These are phyloP conservation scores for Plotosus lineatus DNA, from an alignment of 2,113 vertebrate species.

Conservation along the genomic window DNA sequence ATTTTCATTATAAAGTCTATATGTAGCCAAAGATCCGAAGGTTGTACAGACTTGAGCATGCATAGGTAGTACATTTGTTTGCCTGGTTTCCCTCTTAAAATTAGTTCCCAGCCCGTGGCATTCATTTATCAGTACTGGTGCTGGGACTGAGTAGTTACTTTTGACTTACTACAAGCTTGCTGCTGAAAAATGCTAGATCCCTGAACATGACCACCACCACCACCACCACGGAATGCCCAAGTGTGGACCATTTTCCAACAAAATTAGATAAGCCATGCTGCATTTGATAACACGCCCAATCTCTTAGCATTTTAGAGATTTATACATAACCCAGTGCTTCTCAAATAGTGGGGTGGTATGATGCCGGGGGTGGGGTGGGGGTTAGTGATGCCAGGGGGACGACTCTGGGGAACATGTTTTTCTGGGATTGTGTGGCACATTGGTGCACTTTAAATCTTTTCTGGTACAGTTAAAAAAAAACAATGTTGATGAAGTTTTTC, in stretches of 20 bases:
- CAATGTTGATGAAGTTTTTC: no score
- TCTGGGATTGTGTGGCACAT: no score
- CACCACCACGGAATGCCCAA: neutral
- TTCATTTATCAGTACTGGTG: conserved; percentile 7
- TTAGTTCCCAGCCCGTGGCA: neutral
- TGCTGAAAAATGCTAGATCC: neutral
- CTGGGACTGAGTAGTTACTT: neutral
- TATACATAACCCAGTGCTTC: no score
- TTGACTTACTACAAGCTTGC: neutral
- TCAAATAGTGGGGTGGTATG: no score
- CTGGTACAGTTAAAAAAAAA: no score
- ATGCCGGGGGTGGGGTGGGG: no score
- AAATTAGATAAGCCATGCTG: neutral
- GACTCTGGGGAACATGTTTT: no score
- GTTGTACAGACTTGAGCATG: neutral
- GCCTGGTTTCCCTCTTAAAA: conserved; percentile 1
- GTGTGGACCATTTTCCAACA: neutral
- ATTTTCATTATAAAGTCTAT: neutral
- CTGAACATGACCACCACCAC: neutral
- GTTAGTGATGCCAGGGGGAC: no score
- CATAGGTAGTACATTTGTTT: neutral
- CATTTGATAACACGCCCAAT: neutral
- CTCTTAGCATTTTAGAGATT: neutral
- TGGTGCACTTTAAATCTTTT: no score
- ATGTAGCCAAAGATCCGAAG: neutral